Evolutionary conservation across 2,888 invertebrate species (phyloP).

Genomic region (Pristionchus arcanus): DNA sequence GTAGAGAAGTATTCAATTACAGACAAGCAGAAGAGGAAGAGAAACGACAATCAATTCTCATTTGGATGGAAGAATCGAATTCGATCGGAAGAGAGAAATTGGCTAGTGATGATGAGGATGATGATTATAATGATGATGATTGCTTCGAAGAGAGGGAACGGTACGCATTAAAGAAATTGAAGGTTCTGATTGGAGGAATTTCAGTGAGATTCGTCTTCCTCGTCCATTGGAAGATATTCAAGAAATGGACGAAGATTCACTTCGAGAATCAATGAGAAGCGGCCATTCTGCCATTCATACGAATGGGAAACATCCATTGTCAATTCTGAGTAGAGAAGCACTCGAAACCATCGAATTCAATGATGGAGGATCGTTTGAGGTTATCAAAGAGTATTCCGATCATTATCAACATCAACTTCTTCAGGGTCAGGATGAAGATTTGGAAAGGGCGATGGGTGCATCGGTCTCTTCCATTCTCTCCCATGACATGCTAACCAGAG

Average conservation of each 20-base stretch:
- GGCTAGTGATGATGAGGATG: slow-evolving; percentile 32
- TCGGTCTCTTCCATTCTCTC: slow-evolving; percentile 72
- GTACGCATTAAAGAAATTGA: background rate
- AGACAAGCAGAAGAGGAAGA: slow-evolving; percentile 68
- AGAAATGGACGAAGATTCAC: slow-evolving; percentile 72
- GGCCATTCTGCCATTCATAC: background rate
- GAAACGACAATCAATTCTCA: slow-evolving; percentile 65
- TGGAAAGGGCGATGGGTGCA: slow-evolving; percentile 85
- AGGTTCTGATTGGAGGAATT: background rate
- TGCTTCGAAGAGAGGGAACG: slow-evolving; percentile 28
- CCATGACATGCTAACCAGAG: slow-evolving; percentile 72
- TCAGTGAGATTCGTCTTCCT: slow-evolving; percentile 57
- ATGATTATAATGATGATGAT: slow-evolving; percentile 38
- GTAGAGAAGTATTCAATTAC: background rate
- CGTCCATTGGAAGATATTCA: slow-evolving; percentile 73
- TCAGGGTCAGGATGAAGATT: slow-evolving; percentile 77
- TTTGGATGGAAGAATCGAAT: slow-evolving; percentile 66
- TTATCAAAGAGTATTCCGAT: background rate
- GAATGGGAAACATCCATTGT: slow-evolving; percentile 54
- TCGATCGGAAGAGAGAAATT: slow-evolving; percentile 8
- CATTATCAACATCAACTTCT: background rate
- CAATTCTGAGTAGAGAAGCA: slow-evolving; percentile 54
- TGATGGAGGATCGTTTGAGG: slow-evolving; percentile 44
- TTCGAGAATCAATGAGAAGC: slow-evolving; percentile 58
- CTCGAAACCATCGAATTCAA: background rate